phyloP scores from a whole-genome alignment of 2,797 vertebrate species.

The Acanthis flammea region DNA sequence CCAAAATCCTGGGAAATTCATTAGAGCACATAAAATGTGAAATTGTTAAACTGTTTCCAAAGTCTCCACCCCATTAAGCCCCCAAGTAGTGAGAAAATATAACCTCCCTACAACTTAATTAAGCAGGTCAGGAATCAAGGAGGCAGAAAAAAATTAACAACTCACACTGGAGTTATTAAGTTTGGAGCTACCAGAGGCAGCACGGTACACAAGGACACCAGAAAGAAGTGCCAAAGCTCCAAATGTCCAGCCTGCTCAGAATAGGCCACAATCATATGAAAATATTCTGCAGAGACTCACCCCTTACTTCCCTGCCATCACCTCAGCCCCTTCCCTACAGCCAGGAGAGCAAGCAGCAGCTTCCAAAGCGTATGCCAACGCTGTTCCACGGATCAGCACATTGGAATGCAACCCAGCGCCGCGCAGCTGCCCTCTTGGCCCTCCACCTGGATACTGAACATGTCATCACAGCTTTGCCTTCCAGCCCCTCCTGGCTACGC shows the following conservation, averaged over 20 bases:
- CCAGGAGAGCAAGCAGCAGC: slow-evolving; percentile 51
- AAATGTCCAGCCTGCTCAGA: background rate
- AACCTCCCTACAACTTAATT: slow-evolving; percentile 30
- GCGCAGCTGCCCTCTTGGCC: slow-evolving; percentile 53
- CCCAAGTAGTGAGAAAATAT: slow-evolving; percentile 42
- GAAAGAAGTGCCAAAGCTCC: background rate
- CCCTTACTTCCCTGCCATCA: slow-evolving; percentile 58
- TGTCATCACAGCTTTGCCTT: slow-evolving; percentile 61
- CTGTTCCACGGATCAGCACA: slow-evolving; percentile 60
- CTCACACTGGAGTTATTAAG: background rate
- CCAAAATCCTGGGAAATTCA: slow-evolving; percentile 63
- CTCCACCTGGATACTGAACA: slow-evolving; percentile 66
- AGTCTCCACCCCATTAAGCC: slow-evolving; percentile 51
- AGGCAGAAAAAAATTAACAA: background rate
- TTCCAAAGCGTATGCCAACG: slow-evolving; percentile 50
- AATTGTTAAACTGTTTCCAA: slow-evolving; percentile 40
- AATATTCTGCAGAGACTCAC: slow-evolving; percentile 41
- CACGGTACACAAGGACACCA: background rate
- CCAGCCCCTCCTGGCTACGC: slow-evolving; percentile 54
- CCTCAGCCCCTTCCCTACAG: slow-evolving; percentile 51
- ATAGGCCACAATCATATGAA: background rate
- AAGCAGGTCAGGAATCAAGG: background rate
- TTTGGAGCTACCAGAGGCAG: background rate
- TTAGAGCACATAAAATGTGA: slow-evolving; percentile 50
- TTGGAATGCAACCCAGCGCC: slow-evolving; percentile 48